Evolutionary conservation across 2,113 vertebrate genomes (phyloP).

Genomic region (Anarrhichthys ocellatus): DNA sequence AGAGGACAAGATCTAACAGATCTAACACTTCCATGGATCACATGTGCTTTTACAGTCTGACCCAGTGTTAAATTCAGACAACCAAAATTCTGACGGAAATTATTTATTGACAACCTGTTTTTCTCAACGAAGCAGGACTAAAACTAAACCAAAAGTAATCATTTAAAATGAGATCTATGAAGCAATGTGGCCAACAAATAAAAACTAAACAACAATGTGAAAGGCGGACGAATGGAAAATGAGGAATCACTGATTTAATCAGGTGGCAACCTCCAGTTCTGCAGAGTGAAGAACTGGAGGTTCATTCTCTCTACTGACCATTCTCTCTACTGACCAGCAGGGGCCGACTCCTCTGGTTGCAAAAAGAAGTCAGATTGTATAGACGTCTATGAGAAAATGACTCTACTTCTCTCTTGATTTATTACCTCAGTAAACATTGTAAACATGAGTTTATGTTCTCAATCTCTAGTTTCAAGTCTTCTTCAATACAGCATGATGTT

Average conservation of each 20-base stretch:
- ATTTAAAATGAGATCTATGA: too few species aligned
- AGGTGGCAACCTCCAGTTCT: not conserved
- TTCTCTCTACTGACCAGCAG: too few species aligned
- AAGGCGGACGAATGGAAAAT: not conserved
- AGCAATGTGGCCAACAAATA: too few species aligned
- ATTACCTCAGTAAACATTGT: too few species aligned
- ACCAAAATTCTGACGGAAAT: not conserved
- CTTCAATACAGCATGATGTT: conserved; percentile 1
- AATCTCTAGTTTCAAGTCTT: not conserved
- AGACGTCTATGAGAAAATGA: not conserved
- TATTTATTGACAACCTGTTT: not conserved
- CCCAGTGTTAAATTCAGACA: not conserved
- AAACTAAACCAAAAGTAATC: not conserved
- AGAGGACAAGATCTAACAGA: not conserved
- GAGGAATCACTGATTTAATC: not conserved
- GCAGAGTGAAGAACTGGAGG: too few species aligned
- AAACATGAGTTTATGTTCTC: not conserved
- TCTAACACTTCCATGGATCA: not conserved
- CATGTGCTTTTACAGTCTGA: not conserved
- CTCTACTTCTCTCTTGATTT: too few species aligned
- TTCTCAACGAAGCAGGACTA: not conserved
- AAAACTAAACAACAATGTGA: not conserved
- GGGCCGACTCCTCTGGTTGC: too few species aligned
- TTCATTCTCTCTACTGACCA: too few species aligned
- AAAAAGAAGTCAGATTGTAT: not conserved